phyloP scores from a whole-genome alignment of 1,140 invertebrate genomes.

The Drosophila auraria region DNA sequence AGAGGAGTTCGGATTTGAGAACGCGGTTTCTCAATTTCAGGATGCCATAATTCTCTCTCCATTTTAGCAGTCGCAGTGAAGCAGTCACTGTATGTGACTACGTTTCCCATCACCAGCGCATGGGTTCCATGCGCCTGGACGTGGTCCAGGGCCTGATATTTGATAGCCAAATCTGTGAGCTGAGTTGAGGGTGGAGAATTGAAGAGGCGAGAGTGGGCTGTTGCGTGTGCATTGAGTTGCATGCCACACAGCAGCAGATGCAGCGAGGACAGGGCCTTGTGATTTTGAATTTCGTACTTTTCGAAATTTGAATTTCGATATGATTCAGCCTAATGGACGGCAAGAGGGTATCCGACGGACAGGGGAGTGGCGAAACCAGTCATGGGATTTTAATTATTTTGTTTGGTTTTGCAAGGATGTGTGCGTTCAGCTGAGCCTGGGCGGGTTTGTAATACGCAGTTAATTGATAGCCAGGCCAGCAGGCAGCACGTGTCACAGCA shows the following conservation, averaged over 20 bases:
- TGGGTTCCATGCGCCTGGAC: constrained; percentile 13
- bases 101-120: constrained; percentile 9
- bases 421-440: constrained; percentile 17
- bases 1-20: no score
- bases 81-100: constrained; percentile 15
- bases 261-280: constrained; percentile 50
- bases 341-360: neutral
- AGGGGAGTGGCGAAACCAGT: constrained; percentile 37
- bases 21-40: no score
- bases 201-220: neutral
- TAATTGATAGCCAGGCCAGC: constrained; percentile 67
- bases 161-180: constrained; percentile 69
- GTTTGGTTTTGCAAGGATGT: constrained; percentile 57
- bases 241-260: constrained; percentile 39
- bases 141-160: constrained; percentile 55
- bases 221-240: constrained; percentile 57
- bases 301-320: constrained; percentile 69
- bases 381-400: constrained; percentile 79
- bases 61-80: constrained; percentile 5
- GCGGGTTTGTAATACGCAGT: constrained; percentile 61
- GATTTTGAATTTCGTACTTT: constrained; percentile 74
- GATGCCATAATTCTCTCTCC: neutral
- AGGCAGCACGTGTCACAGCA: constrained; percentile 37
- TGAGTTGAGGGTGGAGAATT: constrained; percentile 3
- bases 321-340: constrained; percentile 52